Evolutionary conservation across 35 echinoderm and acorn worm species (phyloP), one percentile per base, ranked within the genome.

Genomic region (Amphiura filiformis): DNA sequence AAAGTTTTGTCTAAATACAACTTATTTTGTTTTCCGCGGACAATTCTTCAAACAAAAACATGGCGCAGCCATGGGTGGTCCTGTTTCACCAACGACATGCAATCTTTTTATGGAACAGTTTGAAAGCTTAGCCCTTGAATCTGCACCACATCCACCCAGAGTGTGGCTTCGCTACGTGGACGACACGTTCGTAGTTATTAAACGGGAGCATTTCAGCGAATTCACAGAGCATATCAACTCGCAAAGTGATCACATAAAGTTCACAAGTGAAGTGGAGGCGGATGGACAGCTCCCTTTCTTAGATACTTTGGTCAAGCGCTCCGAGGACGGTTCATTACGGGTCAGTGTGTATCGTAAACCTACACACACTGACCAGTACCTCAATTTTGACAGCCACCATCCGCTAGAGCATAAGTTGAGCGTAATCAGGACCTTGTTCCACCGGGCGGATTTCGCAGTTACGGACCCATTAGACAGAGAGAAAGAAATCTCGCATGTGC

Each of bases 1-100:
- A 32, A 40, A 80, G 31, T 80, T 38, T 40, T 80, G 78, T 80
- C n/a, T 80, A 36, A 80, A 15, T n/a, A 80, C 78, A 5, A 80
- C 78, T 18, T 80, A 80, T 32, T 80, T 80, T 40, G 35, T 38
- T 13, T 80, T 38, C 34, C 35, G 38, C 12, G 78, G 78, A 22
- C 35, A 36, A 36, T 80, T 80, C 31, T 80, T 13, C 78, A 13
- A 80, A 80, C 78, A 80, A 80, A 36, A 38, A 40, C 35, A 80
- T 36, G 34, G 78, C 11, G 61, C 61, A 70, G 61, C 61, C 7
- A 70, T 70, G 61, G 61, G 61, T 11, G 15, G 61, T 13, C 61
- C 61, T 1, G 61, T 70, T 11, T 70, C 61, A 11, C 61, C 28
- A n/a, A 70, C 61, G 4, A 70, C 61, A 15, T 70, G 61, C 26